Evolutionary conservation across 2,113 vertebrate genomes (phyloP), one percentile per base, ranked within the genome.

Genomic region (Gnathonemus longibarbis): DNA sequence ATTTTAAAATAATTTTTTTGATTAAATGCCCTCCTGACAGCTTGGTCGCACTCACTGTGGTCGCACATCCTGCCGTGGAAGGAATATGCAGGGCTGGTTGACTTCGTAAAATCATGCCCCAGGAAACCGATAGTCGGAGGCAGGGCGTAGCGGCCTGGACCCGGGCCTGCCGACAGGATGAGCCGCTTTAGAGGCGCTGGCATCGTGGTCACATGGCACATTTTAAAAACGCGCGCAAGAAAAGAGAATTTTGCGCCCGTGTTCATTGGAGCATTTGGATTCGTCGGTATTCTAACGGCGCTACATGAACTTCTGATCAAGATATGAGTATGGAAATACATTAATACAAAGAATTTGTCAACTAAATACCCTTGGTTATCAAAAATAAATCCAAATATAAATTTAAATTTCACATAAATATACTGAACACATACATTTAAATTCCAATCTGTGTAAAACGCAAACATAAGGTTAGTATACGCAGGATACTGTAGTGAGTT

Each of bases 101-200:
- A 94, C 92, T 96, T 96, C 92, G 97, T 97, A 92, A 95, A 95
- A 92, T 98, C 97, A n/a, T 97, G 97, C 91, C 97, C 96, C 88
- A 96, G 53, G 90, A 95, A 97, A 88, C 97, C 97, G 0, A 97
- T 91, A 0, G 97, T 97, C 31, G 98, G 95, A 0, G 97, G 98
- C 87, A 97, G 95, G 62, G 92, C 91, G 11, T 97, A 98, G 49
- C 95, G 93, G 58, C 96, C 97, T 0, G 97, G 97, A 2, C 97
- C 96, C 0, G 97, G 96, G 35, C 96, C 97, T 98, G 91, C 11
- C 3, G 45, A 84, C 45, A 48, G 42, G 21, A 21, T n/a, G 1
- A 46, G 17, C 83, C 2, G 45, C 17, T 84, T 84, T 84, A 48
- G 1, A 24, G 42, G 3, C n/a, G 3, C 80, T 24, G 42, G 9